Conservation (phyloP, 2,888 invertebrate genomes). For the Cerastis leucographa region DNA sequence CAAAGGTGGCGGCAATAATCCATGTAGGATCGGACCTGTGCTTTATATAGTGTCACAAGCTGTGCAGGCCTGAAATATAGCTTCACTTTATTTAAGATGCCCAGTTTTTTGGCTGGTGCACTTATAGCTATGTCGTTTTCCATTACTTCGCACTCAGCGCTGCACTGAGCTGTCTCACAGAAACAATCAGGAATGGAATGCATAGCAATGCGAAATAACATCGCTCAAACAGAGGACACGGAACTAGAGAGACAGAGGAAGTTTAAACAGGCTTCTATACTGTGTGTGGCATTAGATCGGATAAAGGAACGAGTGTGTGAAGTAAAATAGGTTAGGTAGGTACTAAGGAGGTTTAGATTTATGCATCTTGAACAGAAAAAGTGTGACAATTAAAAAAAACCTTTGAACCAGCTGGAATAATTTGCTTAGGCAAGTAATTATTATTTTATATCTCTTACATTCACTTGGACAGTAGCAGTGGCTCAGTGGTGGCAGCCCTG, state of each 20-base stretch:
- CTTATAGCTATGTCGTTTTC: constrained; percentile 16
- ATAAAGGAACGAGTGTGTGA: background rate
- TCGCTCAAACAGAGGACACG: background rate
- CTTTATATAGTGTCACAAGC: too few relatives aligned
- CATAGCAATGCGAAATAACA: constrained; percentile 38
- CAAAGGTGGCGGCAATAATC: too few relatives aligned
- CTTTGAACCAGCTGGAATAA: too few relatives aligned
- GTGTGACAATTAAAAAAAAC: background rate
- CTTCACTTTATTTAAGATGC: background rate
- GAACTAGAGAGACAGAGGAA: background rate
- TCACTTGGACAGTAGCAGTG: too few relatives aligned
- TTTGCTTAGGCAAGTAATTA: background rate
- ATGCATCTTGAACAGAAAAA: background rate
- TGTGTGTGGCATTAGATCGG: background rate
- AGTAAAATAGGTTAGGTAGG: background rate
- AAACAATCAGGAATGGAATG: constrained; percentile 47
- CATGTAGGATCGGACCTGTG: too few relatives aligned
- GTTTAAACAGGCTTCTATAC: background rate
- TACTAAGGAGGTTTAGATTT: background rate
- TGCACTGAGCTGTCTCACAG: background rate
- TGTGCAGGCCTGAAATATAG: too few relatives aligned
- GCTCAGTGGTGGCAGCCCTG: too few relatives aligned
- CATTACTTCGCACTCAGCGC: constrained; percentile 26
- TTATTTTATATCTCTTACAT: background rate
- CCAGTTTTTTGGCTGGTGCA: too few relatives aligned